Conservation (phyloP, 2,113 vertebrate genomes). For the Tor tambroides region DNA sequence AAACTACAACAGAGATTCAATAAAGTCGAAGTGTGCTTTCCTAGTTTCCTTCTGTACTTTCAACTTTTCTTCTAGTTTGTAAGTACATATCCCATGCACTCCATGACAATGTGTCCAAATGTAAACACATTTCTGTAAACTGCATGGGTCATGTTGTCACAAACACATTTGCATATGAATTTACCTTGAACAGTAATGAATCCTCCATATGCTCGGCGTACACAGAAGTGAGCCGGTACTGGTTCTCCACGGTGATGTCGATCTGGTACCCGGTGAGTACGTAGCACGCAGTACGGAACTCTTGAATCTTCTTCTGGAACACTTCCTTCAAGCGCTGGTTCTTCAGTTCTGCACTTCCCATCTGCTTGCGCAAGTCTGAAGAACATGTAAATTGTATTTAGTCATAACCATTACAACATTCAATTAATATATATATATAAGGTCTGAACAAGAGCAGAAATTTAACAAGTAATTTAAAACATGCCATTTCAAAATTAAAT, state of each 20-base stretch:
- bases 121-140: neutral
- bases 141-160: too few species aligned
- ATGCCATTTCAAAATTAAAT: neutral
- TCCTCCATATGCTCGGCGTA: slow-evolving; percentile 91
- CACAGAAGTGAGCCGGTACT: slow-evolving; percentile 91
- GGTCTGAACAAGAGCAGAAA: neutral
- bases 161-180: neutral
- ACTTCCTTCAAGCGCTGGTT: slow-evolving; percentile 96
- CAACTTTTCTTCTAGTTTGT: neutral
- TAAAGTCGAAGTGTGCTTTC: neutral
- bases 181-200: slow-evolving; percentile 93
- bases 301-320: slow-evolving; percentile 96
- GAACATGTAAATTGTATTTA: neutral
- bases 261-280: slow-evolving; percentile 93
- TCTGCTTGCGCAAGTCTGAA: slow-evolving; percentile 90
- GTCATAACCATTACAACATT: neutral
- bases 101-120: neutral
- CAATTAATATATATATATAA: neutral
- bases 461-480: neutral
- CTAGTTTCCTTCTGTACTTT: neutral
- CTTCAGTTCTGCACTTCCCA: slow-evolving; percentile 90
- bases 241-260: slow-evolving; percentile 91
- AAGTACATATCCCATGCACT: neutral
- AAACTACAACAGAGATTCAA: neutral
- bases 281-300: slow-evolving; percentile 95